Evolutionary conservation across 2,888 invertebrate genomes (phyloP), one percentile per base, ranked within the genome.

Genomic region (Orchesella flavescens): DNA sequence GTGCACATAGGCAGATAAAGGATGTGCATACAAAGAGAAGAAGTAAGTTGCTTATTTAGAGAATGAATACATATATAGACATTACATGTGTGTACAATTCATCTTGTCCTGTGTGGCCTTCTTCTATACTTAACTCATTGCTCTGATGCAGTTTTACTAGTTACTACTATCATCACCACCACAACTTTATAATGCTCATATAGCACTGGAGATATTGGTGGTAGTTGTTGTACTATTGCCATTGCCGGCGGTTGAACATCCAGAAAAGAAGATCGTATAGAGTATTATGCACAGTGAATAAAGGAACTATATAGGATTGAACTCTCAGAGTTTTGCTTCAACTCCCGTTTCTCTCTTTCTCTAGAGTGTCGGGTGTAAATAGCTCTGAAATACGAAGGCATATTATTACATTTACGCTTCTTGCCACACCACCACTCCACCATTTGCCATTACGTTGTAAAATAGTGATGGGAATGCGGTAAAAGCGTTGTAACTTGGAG

Each of bases 341-440:
- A 53, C 61, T 72, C 24, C 53, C 24, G 17, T 21, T 57, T 61
- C 73, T 17, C 46, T 59, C 55, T 59, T 49, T 69, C 75, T 71
- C 74, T 24, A 43, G 74, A 81, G 80, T 74, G 74, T 74, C 53
- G 68, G 55, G 81, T 82, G 81, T 69, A 82, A 82, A 82, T 75
- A 75, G 81, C 69, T 69, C 59, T 74, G 81, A 57, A 73, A 81
- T 24, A 59, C 74, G 69, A 23, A 34, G 55, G 44, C 63, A 71
- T 75, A 71, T 82, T 82, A 82, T 75, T 69, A 69, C 75, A 75
- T 82, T 82, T 82, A 81, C 71, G 74, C 74, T 74, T 66, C 68
- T 24, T 71, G 24, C 65, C 66, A 80, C 55, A 71, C 34, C 34
- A 34, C 34, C 34, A 34, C 34, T 34, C 34, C 34, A 80, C 71